These are phyloP conservation scores for Cheirogaleus medius DNA, from an alignment of 2,113 vertebrate species.

Conservation along the genomic window DNA sequence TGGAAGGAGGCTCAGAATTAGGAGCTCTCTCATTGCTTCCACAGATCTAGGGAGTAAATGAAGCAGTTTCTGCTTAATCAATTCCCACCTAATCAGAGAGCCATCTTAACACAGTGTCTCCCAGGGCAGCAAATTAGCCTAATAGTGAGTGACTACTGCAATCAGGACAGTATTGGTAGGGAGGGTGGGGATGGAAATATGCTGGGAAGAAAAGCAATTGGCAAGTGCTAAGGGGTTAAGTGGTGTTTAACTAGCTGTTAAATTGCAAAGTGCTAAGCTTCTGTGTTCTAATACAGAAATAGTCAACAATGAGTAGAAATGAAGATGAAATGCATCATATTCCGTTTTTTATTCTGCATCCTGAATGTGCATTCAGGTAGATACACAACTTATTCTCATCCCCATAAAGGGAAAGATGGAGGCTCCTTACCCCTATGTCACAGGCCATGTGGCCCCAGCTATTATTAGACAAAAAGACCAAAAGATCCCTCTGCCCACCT, in stretches of 20 bases:
- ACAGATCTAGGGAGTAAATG: background rate
- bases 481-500: background rate
- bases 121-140: constrained; percentile 33
- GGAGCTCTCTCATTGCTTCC: background rate
- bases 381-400: background rate
- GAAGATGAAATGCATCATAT: background rate
- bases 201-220: background rate
- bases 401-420: background rate
- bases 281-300: constrained; percentile 21
- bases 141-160: background rate
- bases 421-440: background rate
- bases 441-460: background rate
- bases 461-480: background rate
- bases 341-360: background rate
- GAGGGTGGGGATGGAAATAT: background rate
- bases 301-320: background rate
- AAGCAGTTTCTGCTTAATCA: constrained; percentile 50
- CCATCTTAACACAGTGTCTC: background rate
- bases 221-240: constrained; percentile 54
- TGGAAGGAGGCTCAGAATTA: background rate
- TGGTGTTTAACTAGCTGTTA: constrained; percentile 63
- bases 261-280: constrained; percentile 32
- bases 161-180: background rate
- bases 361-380: background rate
- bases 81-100: constrained; percentile 40